Evolutionary conservation across 2,888 invertebrate genomes (phyloP).

Genomic region (Agrochola litura): DNA sequence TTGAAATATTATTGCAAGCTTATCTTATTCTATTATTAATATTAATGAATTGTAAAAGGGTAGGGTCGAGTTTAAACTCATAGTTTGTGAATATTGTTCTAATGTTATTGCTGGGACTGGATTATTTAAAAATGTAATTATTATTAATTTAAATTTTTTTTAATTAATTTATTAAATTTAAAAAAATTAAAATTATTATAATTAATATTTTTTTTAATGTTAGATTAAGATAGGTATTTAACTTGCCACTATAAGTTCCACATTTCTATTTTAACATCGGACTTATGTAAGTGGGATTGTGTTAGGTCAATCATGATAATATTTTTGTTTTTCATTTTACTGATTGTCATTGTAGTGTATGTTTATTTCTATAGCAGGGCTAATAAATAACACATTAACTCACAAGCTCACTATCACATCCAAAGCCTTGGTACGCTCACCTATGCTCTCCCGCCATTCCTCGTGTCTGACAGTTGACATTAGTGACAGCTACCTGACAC

Average conservation of each 20-base stretch:
- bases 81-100: conserved; percentile 17
- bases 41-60: conserved; percentile 20
- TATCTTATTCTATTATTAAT: background rate
- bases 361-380: no score
- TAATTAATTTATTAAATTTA: no score
- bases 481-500: no score
- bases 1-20: background rate
- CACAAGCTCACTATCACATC: no score
- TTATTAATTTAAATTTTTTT: no score
- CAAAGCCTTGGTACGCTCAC: no score
- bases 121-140: conserved; percentile 12
- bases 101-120: conserved; percentile 27
- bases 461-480: no score
- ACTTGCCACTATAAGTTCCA: background rate
- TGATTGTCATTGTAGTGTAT: background rate
- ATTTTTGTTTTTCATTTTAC: conserved; percentile 4
- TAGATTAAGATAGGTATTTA: background rate
- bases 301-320: background rate
- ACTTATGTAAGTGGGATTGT: background rate
- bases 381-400: no score
- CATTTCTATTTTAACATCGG: conserved; percentile 2
- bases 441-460: no score
- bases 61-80: conserved; percentile 37
- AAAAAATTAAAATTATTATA: no score
- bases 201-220: background rate